Conservation (phyloP, 2,888 invertebrate genomes). For the Sarcophaga subvicina region DNA sequence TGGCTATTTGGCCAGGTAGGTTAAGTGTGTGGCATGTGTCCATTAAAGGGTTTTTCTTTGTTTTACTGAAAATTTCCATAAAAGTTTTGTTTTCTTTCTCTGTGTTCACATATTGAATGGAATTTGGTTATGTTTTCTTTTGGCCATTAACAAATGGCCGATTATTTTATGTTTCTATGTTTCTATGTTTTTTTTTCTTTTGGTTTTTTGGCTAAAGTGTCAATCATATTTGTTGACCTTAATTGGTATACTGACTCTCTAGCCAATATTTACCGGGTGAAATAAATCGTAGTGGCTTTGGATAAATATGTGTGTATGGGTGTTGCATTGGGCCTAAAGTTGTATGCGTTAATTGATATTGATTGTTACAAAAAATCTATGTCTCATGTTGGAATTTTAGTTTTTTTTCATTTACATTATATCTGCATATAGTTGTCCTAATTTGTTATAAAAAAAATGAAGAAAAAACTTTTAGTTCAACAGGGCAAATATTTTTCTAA, state of each 20-base stretch:
- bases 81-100: conserved; percentile 17
- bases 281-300: no score
- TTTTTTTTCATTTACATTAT: no score
- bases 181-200: not conserved
- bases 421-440: no score
- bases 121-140: not conserved
- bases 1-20: not conserved
- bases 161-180: not conserved
- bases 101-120: not conserved
- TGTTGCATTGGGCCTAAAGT: no score
- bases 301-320: no score
- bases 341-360: no score
- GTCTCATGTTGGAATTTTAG: no score
- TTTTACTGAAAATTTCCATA: conserved; percentile 22
- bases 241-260: not conserved
- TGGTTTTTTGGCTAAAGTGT: conserved; percentile 23
- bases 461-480: no score
- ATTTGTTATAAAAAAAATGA: no score
- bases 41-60: conserved; percentile 24
- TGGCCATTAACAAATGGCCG: conserved; percentile 20
- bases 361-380: no score
- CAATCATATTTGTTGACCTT: conserved; percentile 28
- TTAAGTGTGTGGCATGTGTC: conserved; percentile 21
- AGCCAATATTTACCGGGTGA: no score
- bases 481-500: no score